Evolutionary conservation across 2,888 invertebrate species (phyloP).

Genomic region (Caenorhabditis drosophilae): DNA sequence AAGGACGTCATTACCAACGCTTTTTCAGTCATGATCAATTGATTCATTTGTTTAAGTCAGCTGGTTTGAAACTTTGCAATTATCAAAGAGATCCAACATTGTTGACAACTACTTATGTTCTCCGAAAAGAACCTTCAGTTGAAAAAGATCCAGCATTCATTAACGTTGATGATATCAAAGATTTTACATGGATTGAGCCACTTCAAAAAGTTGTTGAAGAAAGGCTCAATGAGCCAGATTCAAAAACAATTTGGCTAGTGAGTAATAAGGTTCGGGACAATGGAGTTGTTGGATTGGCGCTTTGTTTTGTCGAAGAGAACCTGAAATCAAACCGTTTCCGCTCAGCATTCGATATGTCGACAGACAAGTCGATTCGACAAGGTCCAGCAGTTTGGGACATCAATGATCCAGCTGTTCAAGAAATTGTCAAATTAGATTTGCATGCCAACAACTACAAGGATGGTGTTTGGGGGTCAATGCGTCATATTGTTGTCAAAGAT

Average conservation of each 20-base stretch:
- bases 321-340: conserved; percentile 68
- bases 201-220: conserved; percentile 74
- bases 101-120: conserved; percentile 58
- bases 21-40: conserved; percentile 63
- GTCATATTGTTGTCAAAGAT: conserved; percentile 79
- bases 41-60: conserved; percentile 54
- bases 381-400: conserved; percentile 55
- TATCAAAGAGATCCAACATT: conserved; percentile 56
- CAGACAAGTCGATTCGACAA: conserved; percentile 52
- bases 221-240: conserved; percentile 76
- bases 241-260: conserved; percentile 74
- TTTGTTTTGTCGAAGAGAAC: conserved; percentile 77
- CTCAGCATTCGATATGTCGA: conserved; percentile 63
- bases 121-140: conserved; percentile 52
- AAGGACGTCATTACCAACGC: conserved; percentile 49
- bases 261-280: conserved; percentile 71
- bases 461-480: conserved; percentile 84
- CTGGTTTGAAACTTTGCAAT: conserved; percentile 66
- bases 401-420: conserved; percentile 53
- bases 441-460: conserved; percentile 84
- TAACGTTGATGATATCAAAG: conserved; percentile 66
- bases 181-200: conserved; percentile 68
- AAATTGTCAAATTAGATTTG: conserved; percentile 77
- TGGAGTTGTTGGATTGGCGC: conserved; percentile 86
- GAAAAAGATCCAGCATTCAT: conserved; percentile 64